phyloP scores from a whole-genome alignment of 2,888 invertebrate species.

The Scelioninae gen. 2 region DNA sequence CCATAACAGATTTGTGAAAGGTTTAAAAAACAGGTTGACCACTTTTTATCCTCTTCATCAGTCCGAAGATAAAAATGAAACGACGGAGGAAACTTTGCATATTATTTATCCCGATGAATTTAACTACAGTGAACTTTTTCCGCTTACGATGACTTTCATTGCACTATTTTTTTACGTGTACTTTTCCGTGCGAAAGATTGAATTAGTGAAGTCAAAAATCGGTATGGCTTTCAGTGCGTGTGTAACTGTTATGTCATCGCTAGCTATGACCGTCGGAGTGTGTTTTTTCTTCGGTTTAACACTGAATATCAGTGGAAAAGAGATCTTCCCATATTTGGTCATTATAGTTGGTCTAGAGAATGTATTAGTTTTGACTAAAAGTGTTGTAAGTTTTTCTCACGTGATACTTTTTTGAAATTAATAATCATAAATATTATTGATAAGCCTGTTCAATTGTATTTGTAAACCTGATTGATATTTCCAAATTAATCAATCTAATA shows the following conservation, averaged over 20 bases:
- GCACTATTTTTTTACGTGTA: constrained; percentile 94
- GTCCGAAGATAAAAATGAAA: constrained; percentile 72
- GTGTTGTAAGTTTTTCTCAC: constrained; percentile 96
- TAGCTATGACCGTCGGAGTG: constrained; percentile 93
- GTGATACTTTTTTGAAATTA: too few relatives aligned
- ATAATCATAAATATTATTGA: too few relatives aligned
- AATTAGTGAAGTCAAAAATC: constrained; percentile 90
- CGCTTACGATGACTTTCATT: constrained; percentile 88
- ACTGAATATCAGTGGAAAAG: constrained; percentile 88
- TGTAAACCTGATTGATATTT: too few relatives aligned
- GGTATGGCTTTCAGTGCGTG: constrained; percentile 93
- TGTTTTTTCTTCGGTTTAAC: constrained; percentile 92
- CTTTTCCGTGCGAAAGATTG: constrained; percentile 96
- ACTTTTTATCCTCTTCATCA: constrained; percentile 85
- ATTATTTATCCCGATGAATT: constrained; percentile 94
- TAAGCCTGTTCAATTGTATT: too few relatives aligned
- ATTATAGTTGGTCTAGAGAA: constrained; percentile 96
- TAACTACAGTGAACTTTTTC: constrained; percentile 89
- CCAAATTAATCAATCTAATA: too few relatives aligned
- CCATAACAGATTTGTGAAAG: constrained; percentile 84
- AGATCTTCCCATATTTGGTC: constrained; percentile 96
- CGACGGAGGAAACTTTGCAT: constrained; percentile 77
- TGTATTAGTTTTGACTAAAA: constrained; percentile 91
- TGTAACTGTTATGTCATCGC: constrained; percentile 88
- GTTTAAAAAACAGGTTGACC: constrained; percentile 82